phyloP scores from a whole-genome alignment of 2,888 invertebrate species.

The Opisthograptis luteolata region DNA sequence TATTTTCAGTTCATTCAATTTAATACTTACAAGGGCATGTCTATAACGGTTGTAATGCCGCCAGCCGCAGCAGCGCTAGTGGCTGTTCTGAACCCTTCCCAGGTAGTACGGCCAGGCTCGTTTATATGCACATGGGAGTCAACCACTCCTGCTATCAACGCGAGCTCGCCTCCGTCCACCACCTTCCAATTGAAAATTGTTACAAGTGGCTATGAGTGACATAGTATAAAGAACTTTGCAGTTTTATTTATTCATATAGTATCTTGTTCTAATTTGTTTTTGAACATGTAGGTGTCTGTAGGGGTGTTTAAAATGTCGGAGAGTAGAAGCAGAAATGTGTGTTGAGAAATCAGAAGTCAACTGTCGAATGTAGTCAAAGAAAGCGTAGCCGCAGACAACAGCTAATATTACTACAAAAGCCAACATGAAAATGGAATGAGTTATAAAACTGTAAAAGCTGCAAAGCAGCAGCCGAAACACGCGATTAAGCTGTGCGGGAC shows the following conservation, averaged over 20 bases:
- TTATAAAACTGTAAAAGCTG: conserved; percentile 7
- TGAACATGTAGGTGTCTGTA: no score
- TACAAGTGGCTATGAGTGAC: background rate
- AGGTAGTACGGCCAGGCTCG: conserved; percentile 88
- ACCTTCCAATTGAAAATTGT: conserved; percentile 33
- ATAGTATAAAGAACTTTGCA: no score
- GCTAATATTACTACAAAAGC: no score
- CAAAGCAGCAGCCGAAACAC: conserved; percentile 2
- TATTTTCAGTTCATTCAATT: no score
- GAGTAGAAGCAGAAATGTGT: no score
- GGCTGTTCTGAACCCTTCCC: conserved; percentile 89
- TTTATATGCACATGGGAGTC: conserved; percentile 90
- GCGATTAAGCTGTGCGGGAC: conserved; percentile 6
- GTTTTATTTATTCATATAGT: no score
- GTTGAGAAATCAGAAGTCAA: no score
- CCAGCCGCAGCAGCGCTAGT: conserved; percentile 89
- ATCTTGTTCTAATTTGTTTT: no score
- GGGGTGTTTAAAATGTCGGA: no score
- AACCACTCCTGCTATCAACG: conserved; percentile 87
- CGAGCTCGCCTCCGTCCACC: conserved; percentile 66
- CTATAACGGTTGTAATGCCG: conserved; percentile 88
- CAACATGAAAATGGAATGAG: background rate
- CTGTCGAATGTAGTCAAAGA: no score
- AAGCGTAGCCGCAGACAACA: no score
- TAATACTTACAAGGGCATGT: conserved; percentile 87